phyloP scores from a whole-genome alignment of 2,888 invertebrate genomes.

The Drosophila testacea region DNA sequence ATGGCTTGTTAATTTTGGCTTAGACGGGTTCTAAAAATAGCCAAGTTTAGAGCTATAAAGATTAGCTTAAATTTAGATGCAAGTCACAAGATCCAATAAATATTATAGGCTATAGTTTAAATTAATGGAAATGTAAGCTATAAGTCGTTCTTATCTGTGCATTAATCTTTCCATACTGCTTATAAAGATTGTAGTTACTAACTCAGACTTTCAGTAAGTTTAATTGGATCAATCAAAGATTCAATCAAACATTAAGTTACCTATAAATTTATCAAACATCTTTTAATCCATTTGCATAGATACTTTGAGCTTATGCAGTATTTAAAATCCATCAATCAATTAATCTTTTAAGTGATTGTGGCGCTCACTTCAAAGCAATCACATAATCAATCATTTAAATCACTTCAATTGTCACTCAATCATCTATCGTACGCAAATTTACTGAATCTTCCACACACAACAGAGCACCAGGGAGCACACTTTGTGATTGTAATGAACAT shows the following conservation, averaged over 20 bases:
- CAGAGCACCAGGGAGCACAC: background rate
- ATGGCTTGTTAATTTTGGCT: constrained; percentile 30
- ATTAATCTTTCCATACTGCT: background rate
- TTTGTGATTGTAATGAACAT: background rate
- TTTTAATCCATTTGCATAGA: background rate
- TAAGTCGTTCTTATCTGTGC: background rate
- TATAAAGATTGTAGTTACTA: no score
- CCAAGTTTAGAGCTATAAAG: constrained; percentile 18
- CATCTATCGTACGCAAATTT: constrained; percentile 6
- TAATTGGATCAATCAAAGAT: background rate
- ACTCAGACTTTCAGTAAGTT: background rate
- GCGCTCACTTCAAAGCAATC: constrained; percentile 10
- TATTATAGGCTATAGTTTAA: constrained; percentile 5
- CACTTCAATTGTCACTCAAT: constrained; percentile 21
- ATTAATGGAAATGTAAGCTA: no score
- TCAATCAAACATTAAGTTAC: no score
- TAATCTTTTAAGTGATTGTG: background rate
- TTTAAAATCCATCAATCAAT: constrained; percentile 15
- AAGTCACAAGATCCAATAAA: constrained; percentile 24
- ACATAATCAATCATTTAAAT: constrained; percentile 18
- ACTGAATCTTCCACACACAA: background rate
- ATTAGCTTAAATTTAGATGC: constrained; percentile 21
- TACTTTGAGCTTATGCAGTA: background rate
- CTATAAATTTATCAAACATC: background rate
- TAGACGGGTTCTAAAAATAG: constrained; percentile 44